Evolutionary conservation across 2,797 vertebrate species (phyloP).

Genomic region (Trachurus trachurus): DNA sequence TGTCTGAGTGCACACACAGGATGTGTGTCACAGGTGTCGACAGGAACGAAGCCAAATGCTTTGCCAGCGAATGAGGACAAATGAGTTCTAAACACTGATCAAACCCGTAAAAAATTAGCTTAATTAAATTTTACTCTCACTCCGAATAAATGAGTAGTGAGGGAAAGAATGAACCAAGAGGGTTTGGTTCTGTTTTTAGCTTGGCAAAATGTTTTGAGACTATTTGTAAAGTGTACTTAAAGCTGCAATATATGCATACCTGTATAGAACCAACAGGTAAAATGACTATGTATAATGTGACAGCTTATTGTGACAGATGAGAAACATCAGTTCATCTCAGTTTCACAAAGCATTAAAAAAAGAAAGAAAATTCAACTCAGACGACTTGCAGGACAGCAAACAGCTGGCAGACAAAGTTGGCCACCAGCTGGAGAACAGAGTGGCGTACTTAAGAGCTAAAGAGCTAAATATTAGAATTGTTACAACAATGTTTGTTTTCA

Average conservation of each 20-base stretch:
- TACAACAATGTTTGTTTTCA: not conserved
- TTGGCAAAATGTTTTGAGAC: not conserved
- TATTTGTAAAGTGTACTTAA: not conserved
- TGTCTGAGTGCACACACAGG: slow-evolving; percentile 12
- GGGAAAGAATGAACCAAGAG: not conserved
- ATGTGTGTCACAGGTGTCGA: slow-evolving; percentile 60
- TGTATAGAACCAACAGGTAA: no score
- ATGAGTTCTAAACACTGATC: not conserved
- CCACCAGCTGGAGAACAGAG: not conserved
- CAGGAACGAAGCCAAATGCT: slow-evolving; percentile 38
- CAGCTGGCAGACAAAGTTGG: not conserved
- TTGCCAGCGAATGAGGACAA: slow-evolving; percentile 21
- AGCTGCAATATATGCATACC: not conserved
- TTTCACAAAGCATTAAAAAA: no score
- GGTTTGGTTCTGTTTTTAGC: not conserved
- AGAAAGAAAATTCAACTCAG: no score
- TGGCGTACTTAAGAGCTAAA: not conserved
- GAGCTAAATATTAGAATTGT: not conserved
- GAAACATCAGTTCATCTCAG: no score
- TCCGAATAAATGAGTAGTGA: slow-evolving; percentile 5
- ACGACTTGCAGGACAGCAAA: no score
- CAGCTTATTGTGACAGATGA: not conserved
- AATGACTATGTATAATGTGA: not conserved
- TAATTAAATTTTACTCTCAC: slow-evolving; percentile 5
- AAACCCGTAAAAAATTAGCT: not conserved